Percentiles rank a stretch among this genome's conserved stretches.
Evolutionary conservation across 2,888 invertebrate species (phyloP).

Genomic region (Hirtodrosophila alboralis): DNA sequence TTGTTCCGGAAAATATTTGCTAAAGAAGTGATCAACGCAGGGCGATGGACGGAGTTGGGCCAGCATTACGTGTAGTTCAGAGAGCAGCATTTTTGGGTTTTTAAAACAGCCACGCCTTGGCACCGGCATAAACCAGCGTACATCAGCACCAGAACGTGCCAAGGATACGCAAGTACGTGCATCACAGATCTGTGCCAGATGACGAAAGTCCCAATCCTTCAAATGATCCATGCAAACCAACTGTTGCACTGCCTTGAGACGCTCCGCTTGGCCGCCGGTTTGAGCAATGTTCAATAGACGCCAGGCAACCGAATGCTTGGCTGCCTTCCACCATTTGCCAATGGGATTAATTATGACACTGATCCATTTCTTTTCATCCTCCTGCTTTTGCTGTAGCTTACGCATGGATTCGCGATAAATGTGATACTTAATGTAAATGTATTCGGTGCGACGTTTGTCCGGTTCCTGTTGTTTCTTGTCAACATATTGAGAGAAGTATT

Average conservation of each 20-base stretch:
- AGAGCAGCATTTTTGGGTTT: constrained; percentile 81
- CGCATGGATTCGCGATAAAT: constrained; percentile 84
- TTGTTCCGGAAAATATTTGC: constrained; percentile 82
- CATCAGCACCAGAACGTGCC: constrained; percentile 90
- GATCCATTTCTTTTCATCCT: constrained; percentile 83
- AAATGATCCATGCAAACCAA: constrained; percentile 88
- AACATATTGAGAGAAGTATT: constrained; percentile 83
- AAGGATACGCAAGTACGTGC: constrained; percentile 90
- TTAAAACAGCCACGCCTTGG: constrained; percentile 85
- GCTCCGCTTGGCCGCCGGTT: constrained; percentile 87
- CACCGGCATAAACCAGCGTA: constrained; percentile 90
- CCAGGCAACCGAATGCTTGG: constrained; percentile 88
- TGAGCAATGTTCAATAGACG: constrained; percentile 88
- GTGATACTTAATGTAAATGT: constrained; percentile 86
- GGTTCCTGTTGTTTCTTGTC: constrained; percentile 67
- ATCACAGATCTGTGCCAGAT: constrained; percentile 92
- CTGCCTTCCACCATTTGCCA: constrained; percentile 87
- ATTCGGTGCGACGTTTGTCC: constrained; percentile 84
- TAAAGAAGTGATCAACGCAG: constrained; percentile 82
- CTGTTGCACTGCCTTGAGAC: constrained; percentile 87
- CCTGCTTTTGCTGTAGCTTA: constrained; percentile 80
- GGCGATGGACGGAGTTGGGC: constrained; percentile 73
- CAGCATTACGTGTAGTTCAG: constrained; percentile 80
- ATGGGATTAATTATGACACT: constrained; percentile 83
- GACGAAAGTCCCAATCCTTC: constrained; percentile 88